Evolutionary conservation across 2,113 vertebrate genomes (phyloP), one percentile per base, ranked within the genome.

Genomic region (Plotosus lineatus): DNA sequence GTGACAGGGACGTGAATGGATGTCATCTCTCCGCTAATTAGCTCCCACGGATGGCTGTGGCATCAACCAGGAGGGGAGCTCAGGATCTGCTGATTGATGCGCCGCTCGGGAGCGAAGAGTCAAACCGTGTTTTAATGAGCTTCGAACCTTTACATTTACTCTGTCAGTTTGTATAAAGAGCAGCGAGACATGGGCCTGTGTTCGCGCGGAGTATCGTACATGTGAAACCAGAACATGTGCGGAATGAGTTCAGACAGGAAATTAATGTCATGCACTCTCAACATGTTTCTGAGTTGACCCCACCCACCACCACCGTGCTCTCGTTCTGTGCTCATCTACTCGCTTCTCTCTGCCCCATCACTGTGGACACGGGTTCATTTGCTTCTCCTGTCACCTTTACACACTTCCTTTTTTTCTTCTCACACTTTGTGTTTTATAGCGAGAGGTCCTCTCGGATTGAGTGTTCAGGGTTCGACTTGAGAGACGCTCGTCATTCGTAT

Each of bases 401-500:
- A 48, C 8, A 11, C 58, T 15, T 28, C 33, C 19, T 19, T 53
- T 28, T n/a, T 15, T 68, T 69, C 23, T 63, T 86, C 55, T 61
- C 56, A 72, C 73, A 68, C 85, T 87, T 90, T 87, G 87, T 85
- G 81, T 81, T 80, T 56, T 51, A 28, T n/a, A 76, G 79, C 60
- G 75, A 79, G 87, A 87, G 86, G 84, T 53, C 51, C 12, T 75
- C 75, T 85, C 36, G 89, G 89, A 84, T 88, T 88, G 84, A 84
- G 83, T 83, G 76, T 90, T 86, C 82, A 86, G 84, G 82, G 76
- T 90, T 86, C 82, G 86, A 83, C 65, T 87, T 74, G 7, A 77
- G 42, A 77, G 63, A 83, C 58, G 80, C 80, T 89, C 78, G 82
- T 89, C 89, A 90, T 89, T 90, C 84, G 86, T 83, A 90, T 90